phyloP scores from a whole-genome alignment of 2,888 invertebrate genomes.

The Ophioninae sp. region DNA sequence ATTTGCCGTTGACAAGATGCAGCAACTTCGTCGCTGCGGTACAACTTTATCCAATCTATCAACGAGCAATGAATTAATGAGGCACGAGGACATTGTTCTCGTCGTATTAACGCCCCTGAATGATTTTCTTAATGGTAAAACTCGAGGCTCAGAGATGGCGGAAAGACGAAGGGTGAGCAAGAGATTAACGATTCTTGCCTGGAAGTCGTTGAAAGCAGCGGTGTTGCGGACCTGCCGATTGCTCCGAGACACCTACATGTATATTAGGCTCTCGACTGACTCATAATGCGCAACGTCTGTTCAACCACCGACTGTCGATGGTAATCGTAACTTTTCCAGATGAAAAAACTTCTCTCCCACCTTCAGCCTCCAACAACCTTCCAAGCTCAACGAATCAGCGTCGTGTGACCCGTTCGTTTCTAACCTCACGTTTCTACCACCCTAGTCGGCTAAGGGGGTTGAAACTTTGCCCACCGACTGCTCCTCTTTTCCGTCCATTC shows the following conservation, averaged over 20 bases:
- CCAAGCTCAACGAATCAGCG: constrained; percentile 16
- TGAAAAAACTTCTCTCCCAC: constrained; percentile 59
- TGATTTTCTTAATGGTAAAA: constrained; percentile 32
- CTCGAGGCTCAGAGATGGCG: background rate
- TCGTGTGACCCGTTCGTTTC: constrained; percentile 34
- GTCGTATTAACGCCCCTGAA: background rate
- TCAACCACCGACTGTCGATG: constrained; percentile 55
- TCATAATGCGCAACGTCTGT: constrained; percentile 47
- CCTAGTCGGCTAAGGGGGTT: constrained; percentile 47
- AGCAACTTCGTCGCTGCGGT: background rate
- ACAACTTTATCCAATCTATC: background rate
- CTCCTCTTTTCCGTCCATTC: constrained; percentile 33
- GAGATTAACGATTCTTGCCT: constrained; percentile 54
- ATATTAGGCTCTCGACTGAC: constrained; percentile 18
- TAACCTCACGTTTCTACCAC: constrained; percentile 41
- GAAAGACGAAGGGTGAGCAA: constrained; percentile 20
- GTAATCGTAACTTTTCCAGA: constrained; percentile 63
- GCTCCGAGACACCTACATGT: background rate
- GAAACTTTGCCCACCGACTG: constrained; percentile 57
- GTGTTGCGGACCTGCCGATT: constrained; percentile 22
- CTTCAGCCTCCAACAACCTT: background rate
- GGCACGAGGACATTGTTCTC: background rate
- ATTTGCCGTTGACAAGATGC: background rate
- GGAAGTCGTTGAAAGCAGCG: constrained; percentile 37
- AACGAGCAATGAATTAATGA: constrained; percentile 4